phyloP scores from a whole-genome alignment of 2,797 vertebrate genomes.

The Liasis olivaceus region DNA sequence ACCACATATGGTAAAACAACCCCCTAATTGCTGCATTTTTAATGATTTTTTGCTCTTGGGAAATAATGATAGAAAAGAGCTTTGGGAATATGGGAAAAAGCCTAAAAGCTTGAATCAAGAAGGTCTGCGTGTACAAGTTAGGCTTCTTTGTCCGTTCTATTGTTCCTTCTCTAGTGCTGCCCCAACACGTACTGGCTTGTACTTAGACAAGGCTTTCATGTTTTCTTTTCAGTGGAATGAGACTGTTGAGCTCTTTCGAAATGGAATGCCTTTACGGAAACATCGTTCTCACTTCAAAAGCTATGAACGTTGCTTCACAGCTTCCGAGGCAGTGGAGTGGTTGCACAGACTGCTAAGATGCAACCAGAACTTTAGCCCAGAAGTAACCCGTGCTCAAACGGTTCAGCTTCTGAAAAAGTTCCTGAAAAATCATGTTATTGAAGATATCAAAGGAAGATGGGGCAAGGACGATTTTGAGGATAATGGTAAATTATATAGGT shows the following conservation, averaged over 20 bases:
- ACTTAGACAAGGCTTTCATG: not conserved
- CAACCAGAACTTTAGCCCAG: slow-evolving; percentile 93
- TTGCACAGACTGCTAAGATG: slow-evolving; percentile 83
- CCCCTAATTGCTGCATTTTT: not conserved
- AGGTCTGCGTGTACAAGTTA: not conserved
- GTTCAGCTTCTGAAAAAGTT: slow-evolving; percentile 93
- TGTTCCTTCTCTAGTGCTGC: not conserved
- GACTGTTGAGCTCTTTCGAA: slow-evolving; percentile 90
- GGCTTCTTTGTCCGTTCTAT: not conserved
- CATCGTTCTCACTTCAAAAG: slow-evolving; percentile 91
- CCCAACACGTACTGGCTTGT: not conserved
- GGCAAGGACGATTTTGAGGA: slow-evolving; percentile 95
- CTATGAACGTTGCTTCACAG: slow-evolving; percentile 88
- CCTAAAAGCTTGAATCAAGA: not conserved
- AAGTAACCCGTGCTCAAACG: slow-evolving; percentile 91
- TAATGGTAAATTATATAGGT: slow-evolving; percentile 88
- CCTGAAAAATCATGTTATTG: slow-evolving; percentile 92
- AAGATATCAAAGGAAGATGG: slow-evolving; percentile 92
- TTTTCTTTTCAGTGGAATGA: slow-evolving; percentile 88
- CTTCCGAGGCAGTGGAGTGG: slow-evolving; percentile 86
- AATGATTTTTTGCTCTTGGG: not conserved
- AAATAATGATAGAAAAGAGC: not conserved
- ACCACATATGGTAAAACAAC: too few species aligned
- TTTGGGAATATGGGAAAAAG: not conserved
- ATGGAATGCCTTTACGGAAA: slow-evolving; percentile 85